Base-by-base conservation (phyloP, 2,113 vertebrate genomes). In the Megaleporinus macrocephalus region DNA sequence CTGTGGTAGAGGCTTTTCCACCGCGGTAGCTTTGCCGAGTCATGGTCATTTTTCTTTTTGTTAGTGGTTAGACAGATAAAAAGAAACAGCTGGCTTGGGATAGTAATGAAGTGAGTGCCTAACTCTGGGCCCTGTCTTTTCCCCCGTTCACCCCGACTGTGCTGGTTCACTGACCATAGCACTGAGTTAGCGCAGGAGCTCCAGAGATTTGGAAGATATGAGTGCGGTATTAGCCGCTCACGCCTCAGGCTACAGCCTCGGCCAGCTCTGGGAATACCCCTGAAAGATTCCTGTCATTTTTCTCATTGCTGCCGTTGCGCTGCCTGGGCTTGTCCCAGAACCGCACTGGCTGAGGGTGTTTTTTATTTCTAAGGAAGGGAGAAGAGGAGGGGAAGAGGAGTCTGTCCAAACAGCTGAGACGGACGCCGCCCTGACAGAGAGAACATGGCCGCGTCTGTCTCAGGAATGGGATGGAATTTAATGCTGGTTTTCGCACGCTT, bases 211-310 rank as follows among this genome's bases (percentile, higher is more conserved):
- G 15, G 66, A 61, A 29, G 80, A 82, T 83, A 79, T 81, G 83
- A 82, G 72, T 33, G 41, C 36, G 62, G 68, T 13, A 63, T 75
- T 78, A 86, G 84, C 36, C 30, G 27, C 27, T 63, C 62, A 18
- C 44, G 75, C 59, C 41, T 68, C 41, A 10, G 75, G 75, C 53
- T 62, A 63, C 11, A 36, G 36, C 63, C 33, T 16, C 13, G 27
- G 65, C 30, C 22, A 29, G 73, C 11, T 76, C 75, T 87, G 92
- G 93, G 92, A 94, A 94, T 93, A 87, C 90, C 92, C 93, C 84
- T 14, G 20, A 80, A 63, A 79, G 90, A 95, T 95, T 94, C 93
- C 90, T 87, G 76, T 78, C 91, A 94, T 95, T 93, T 91, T 89
- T 89, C 72, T 79, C 89, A 92, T 93, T 92, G 91, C 91, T 86